Base-by-base conservation (phyloP, 2,888 invertebrate species). In the Lomographa bimaculata region DNA sequence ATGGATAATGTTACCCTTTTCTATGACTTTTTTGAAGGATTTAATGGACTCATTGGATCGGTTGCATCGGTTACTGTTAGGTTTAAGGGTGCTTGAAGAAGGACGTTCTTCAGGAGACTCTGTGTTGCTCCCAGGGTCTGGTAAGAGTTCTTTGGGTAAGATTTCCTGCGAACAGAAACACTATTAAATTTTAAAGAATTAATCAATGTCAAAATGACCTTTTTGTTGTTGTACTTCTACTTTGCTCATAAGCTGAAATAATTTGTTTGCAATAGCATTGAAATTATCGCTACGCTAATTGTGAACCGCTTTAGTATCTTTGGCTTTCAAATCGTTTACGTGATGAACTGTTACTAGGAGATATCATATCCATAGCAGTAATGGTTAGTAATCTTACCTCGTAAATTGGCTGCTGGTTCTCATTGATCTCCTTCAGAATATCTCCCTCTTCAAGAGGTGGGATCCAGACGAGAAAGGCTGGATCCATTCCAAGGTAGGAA, bases 401-500 rank as follows among this genome's bases (percentile, higher is more conserved):
- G 55, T 90, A 89, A 25, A 82, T 71, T 0, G 84, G 81, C 10
- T 76, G 76, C 18, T 82, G 79, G 2, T 72, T 83, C 25, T 91
- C 91, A 41, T 91, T 90, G 2, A 91, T 90, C 25, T 92, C 91
- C 24, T 91, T 90, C 18, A 93, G 77, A n/a, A 92, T 91, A 38
- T 94, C 93, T 0, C 92, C 93, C 20, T 93, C 94, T 56, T 94
- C 94, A 9, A 95, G 79, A 0, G 96, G 96, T 3, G 96, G 96
- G 51, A 96, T 96, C 96, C 96, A 96, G 0, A 96, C 94, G 25
- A 96, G 83, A 72, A 95, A 96, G 0, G 96, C 96, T 0, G 96
- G 96, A 75, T 96, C 96, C 96, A 96, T 96, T 27, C 96, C 96
- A 39, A 96, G 79, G 65, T 96, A 96, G 0, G 96, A 96, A 8